A percentile compares a stretch with the other conserved stretches of the same genome.
phyloP scores from a whole-genome alignment of 2,797 vertebrate genomes.

The Takifugu ocellatus region DNA sequence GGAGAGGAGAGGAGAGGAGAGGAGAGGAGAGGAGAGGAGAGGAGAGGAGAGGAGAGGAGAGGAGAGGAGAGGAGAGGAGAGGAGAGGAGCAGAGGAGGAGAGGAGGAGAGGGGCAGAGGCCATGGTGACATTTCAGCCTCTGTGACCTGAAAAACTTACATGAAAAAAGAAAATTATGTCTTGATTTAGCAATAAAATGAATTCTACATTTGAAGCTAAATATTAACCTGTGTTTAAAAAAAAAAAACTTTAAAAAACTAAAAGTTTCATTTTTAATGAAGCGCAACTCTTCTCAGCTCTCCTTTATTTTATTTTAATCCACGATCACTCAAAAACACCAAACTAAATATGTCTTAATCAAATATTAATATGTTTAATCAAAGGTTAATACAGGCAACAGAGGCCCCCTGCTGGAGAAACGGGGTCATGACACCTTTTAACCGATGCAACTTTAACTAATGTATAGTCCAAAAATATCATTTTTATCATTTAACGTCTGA shows the following conservation, averaged over 20 bases:
- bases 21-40: too few relatives aligned
- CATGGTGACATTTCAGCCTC: conserved; percentile 66
- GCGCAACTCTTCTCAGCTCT: too few relatives aligned
- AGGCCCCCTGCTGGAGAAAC: conserved; percentile 1
- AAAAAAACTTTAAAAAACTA: too few relatives aligned
- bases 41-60: too few relatives aligned
- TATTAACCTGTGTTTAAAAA: neutral
- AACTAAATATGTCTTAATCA: neutral
- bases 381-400: neutral
- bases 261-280: too few relatives aligned
- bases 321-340: too few relatives aligned
- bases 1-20: too few relatives aligned
- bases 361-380: neutral
- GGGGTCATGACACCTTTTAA: conserved; percentile 1
- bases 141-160: conserved; percentile 9
- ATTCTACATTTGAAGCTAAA: neutral
- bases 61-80: too few relatives aligned
- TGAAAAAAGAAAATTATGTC: neutral
- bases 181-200: neutral
- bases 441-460: neutral
- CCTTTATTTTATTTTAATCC: too few relatives aligned
- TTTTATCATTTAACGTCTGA: neutral
- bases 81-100: conserved; percentile 5
- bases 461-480: neutral
- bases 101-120: conserved; percentile 39